phyloP scores from a whole-genome alignment of 2,113 vertebrate species.

The Lophotis ruficrista region DNA sequence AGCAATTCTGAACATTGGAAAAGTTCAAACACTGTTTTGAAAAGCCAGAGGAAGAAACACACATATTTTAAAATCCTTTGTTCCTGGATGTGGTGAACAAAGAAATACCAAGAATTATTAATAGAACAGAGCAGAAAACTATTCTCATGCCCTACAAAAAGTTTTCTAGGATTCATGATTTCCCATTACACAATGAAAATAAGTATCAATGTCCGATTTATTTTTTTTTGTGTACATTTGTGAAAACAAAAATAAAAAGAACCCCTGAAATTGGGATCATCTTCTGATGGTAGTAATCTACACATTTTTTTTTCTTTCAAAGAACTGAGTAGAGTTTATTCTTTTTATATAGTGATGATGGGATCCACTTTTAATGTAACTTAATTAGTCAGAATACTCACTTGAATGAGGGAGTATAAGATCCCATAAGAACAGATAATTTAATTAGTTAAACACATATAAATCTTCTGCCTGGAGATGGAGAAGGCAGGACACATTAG shows the following conservation, averaged over 20 bases:
- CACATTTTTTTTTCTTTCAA: neutral
- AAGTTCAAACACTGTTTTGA: neutral
- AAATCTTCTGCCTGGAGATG: neutral
- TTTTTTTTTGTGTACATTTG: neutral
- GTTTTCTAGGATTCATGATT: neutral
- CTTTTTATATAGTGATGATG: neutral
- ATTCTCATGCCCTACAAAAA: neutral
- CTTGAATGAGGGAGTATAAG: neutral
- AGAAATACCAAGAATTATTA: neutral
- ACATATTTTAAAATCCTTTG: neutral
- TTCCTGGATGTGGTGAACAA: neutral
- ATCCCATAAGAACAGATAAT: neutral
- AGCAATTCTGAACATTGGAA: neutral
- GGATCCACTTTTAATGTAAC: neutral
- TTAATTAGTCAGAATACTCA: neutral
- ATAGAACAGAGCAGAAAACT: neutral
- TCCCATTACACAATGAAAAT: neutral
- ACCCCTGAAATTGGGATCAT: neutral
- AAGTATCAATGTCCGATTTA: neutral
- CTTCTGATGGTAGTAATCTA: neutral
- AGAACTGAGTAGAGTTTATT: neutral
- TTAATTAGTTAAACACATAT: neutral
- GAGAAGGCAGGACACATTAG: neutral
- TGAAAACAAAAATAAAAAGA: neutral
- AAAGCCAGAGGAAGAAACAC: neutral